Evolutionary conservation across 2,113 vertebrate species (phyloP).

Genomic region (Pipa parva): DNA sequence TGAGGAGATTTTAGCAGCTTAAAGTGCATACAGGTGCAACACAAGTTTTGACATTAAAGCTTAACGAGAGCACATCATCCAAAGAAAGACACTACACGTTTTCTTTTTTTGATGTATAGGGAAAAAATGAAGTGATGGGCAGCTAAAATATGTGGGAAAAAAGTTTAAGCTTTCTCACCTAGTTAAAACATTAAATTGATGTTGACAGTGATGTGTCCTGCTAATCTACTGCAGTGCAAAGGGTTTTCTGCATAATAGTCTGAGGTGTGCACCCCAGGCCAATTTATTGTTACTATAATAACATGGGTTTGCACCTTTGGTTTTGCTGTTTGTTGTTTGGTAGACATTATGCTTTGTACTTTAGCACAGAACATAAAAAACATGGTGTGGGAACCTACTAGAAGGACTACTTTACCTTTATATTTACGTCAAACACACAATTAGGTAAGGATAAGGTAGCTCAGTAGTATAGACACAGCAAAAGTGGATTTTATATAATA

Average conservation of each 20-base stretch:
- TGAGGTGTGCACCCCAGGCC: too few relatives aligned
- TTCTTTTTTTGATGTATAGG: neutral
- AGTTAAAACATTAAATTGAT: neutral
- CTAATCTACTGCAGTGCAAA: neutral
- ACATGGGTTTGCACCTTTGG: too few relatives aligned
- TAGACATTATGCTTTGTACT: too few relatives aligned
- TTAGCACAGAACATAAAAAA: too few relatives aligned
- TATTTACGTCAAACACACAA: too few relatives aligned
- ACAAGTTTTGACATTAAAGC: neutral
- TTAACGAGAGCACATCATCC: neutral
- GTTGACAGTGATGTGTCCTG: neutral
- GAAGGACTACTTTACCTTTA: too few relatives aligned
- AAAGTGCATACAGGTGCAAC: slow-evolving; percentile 15
- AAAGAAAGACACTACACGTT: neutral
- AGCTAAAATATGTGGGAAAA: neutral
- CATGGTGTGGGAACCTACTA: too few relatives aligned
- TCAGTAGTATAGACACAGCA: too few relatives aligned
- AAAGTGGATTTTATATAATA: too few relatives aligned
- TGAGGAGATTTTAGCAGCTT: neutral
- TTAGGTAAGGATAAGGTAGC: too few relatives aligned
- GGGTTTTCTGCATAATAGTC: neutral
- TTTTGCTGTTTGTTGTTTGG: too few relatives aligned
- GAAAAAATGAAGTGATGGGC: neutral
- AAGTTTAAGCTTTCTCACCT: neutral
- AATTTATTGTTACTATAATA: too few relatives aligned